Base-by-base conservation (phyloP, 2,888 invertebrate species). In the Entomobrya proxima region DNA sequence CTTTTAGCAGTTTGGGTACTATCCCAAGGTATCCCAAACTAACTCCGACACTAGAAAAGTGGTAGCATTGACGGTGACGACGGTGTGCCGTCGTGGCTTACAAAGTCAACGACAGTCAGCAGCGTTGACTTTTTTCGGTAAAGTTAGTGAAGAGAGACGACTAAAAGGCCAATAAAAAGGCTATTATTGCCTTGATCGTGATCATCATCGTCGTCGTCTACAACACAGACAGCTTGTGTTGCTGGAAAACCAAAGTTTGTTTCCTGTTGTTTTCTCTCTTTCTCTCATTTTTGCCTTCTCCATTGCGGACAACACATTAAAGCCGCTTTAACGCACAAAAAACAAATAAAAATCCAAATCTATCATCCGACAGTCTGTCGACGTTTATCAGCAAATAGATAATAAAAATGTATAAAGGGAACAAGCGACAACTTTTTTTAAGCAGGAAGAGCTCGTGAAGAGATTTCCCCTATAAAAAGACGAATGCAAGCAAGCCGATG, bases 131-230 rank as follows among this genome's bases (percentile, higher is more conserved):
- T 47, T 72, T 44, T 24, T 40, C 40, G 69, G 69, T 21, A 21
- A 24, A 24, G 27, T 58, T 27, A 37, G 40, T 15, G 24, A 64
- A 64, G 47, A 18, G 47, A 74, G 30, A 47, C 58, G 40, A n/a
- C 58, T 69, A 72, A 58, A 81, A 74, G 55, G 61, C 72, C 44
- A 81, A 81, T 81, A 81, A 81, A 80, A 81, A 58, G 27, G 44
- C 81, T 72, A 74, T 81, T 81, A 81, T 81, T 58, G 61, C 74
- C 44, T 55, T 35, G 81, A 58, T 74, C 72, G 74, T 55, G 47
- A 72, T 69, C 69, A 24, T n/a, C 69, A 40, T 44, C 27, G 40
- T 44, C 69, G 7, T 40, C 15, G 13, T 69, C 44, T 44, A n/a
- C n/a, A 47, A 27, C 15, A 44, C 6, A 64, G 35, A 37, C 47